Evolutionary conservation across 2,113 vertebrate genomes (phyloP), one percentile per base, ranked within the genome.

Genomic region (Gasterosteus nipponicus): DNA sequence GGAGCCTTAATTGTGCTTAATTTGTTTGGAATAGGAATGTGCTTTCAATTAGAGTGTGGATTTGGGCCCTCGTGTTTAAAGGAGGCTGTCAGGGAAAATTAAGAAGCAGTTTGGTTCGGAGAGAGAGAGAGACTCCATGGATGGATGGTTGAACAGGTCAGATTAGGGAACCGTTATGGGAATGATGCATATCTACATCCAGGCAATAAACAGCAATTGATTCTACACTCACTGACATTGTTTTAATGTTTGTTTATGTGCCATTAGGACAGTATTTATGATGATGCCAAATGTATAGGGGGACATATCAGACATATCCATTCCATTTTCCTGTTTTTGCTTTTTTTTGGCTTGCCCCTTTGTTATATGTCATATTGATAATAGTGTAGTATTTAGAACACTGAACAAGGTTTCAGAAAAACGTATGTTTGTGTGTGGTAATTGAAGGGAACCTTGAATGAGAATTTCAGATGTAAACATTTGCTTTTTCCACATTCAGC

Each of bases 21-120:
- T 99, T 99, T 99, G 97, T 98, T 99, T 99, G 96, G 96, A 98
- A 98, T 98, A 98, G 95, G 95, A 99, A 98, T 99, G 96, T 99
- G 98, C 95, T 96, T 99, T 98, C 97, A 97, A 99, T 99, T 99
- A 99, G 93, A 94, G 92, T 87, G 89, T 96, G 95, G 95, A 96
- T 94, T 93, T 93, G 87, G 95, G 93, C 95, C 96, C 73, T 90
- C 91, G 90, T 96, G 97, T 98, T 98, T 97, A 96, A 96, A 97
- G 93, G 94, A 89, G 94, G 92, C 96, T 99, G 97, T 99, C 98
- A 98, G 94, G 93, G 95, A 96, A 98, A 97, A 98, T 99, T 96
- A 98, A 98, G 96, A 95, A 95, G 95, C 93, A 94, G 95, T 96
- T 97, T 95, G 95, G 95, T 96, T 95, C 94, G 71, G 68, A 81